Base-by-base conservation (phyloP, 2,797 vertebrate genomes). In the Aldrovandia affinis region DNA sequence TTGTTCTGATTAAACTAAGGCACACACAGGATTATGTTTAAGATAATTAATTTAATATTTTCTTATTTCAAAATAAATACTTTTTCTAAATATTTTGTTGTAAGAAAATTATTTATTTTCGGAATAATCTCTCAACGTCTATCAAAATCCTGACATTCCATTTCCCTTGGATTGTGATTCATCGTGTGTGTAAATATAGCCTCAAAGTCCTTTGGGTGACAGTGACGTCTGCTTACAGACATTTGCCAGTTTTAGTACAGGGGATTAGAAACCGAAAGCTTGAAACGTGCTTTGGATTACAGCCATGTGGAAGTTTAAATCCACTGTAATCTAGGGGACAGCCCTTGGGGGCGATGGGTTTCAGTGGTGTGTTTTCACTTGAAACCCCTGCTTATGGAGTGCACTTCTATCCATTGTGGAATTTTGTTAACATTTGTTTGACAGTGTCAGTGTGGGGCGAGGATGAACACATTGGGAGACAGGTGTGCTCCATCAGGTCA, bases 401-500 rank as follows among this genome's bases (percentile, higher is more conserved):
- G 70, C 39, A 8, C 9, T 3, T 18, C 14, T 55, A 44, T 36
- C 54, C 78, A 80, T 22, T n/a, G 28, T 55, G n/a, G 50, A 83
- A 73, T 54, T 22, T 28, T 36, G n/a, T 36, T 61, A 12, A 2
- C 79, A 75, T 78, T 83, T 78, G 73, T 78, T 39, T 78, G 78
- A 77, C 65, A n/a, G 70, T 81, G 89, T 82, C 42, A 86, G 61
- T 55, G 87, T 39, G 52, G 83, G 28, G 6, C 50, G 39, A 84
- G 80, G 84, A 75, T 73, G 88, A 70, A 61, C 36, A n/a, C 54
- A n/a, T 25, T 80, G 55, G 36, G 14, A 86, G 90, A 90, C 90
- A 93, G 92, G 92, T 92, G 92, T 92, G 91, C 86, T 90, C 91
- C 78, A 0, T 7, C 8, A 70, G 93, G 92, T 92, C 91, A 92